Evolutionary conservation across 1,140 invertebrate genomes (phyloP).

Genomic region (Drosophila willistoni): DNA sequence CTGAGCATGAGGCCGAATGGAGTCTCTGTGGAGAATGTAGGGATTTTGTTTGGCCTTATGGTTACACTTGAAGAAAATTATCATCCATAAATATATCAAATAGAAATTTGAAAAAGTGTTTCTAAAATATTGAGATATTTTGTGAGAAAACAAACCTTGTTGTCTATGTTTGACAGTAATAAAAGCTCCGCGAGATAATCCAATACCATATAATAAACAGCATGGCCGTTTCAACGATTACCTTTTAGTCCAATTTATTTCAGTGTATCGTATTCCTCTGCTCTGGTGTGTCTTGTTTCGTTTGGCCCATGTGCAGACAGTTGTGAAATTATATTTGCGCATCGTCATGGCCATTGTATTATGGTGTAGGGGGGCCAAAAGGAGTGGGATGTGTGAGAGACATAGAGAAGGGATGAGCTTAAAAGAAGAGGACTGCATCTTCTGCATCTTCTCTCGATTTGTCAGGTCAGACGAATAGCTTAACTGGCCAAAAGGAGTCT

Average conservation of each 20-base stretch:
- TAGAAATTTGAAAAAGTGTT: background rate
- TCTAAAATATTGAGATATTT: background rate
- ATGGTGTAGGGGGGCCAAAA: constrained; percentile 6
- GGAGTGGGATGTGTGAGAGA: constrained; percentile 25
- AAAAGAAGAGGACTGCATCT: constrained; percentile 31
- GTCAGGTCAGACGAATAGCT: constrained; percentile 77
- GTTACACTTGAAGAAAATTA: constrained; percentile 30
- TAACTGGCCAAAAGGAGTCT: constrained; percentile 57
- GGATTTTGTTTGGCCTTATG: constrained; percentile 38
- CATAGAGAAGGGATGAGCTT: constrained; percentile 16
- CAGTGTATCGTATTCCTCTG: constrained; percentile 20
- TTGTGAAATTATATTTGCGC: constrained; percentile 82
- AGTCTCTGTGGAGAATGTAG: constrained; percentile 32
- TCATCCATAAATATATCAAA: background rate
- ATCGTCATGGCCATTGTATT: constrained; percentile 77
- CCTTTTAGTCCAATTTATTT: constrained; percentile 20
- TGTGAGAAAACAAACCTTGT: too few species aligned
- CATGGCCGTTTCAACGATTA: background rate
- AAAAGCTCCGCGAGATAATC: background rate
- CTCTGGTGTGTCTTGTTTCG: constrained; percentile 48
- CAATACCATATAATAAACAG: background rate
- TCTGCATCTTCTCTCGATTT: constrained; percentile 57
- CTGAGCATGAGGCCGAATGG: constrained; percentile 41
- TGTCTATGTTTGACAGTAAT: background rate
- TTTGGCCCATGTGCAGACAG: constrained; percentile 76